A percentile compares a stretch with the other conserved stretches of the same genome.
Conservation (phyloP, 2,888 invertebrate genomes). For the Theretra japonica region DNA sequence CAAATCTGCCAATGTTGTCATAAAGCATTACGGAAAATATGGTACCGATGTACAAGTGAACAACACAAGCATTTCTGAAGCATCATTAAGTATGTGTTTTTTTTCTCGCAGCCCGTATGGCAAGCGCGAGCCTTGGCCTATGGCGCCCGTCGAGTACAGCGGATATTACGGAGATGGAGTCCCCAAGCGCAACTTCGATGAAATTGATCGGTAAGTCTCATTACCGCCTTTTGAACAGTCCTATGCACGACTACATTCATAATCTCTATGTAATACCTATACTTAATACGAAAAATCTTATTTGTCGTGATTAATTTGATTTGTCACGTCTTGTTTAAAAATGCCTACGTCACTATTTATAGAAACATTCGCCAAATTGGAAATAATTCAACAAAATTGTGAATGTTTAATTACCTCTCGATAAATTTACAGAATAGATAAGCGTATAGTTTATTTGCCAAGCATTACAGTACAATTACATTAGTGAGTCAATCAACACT, state of each 20-base stretch:
- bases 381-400: too few relatives aligned
- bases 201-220: slow-evolving; percentile 81
- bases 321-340: too few relatives aligned
- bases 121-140: slow-evolving; percentile 70
- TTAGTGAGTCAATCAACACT: slow-evolving; percentile 37
- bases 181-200: slow-evolving; percentile 83
- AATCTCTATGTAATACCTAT: too few relatives aligned
- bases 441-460: not conserved
- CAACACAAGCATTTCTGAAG: not conserved
- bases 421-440: too few relatives aligned
- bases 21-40: too few relatives aligned
- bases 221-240: not conserved
- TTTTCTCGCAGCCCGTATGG: slow-evolving; percentile 62
- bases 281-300: too few relatives aligned
- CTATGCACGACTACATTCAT: not conserved
- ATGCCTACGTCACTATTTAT: too few relatives aligned
- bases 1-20: too few relatives aligned
- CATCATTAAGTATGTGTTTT: not conserved
- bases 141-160: slow-evolving; percentile 56
- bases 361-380: too few relatives aligned
- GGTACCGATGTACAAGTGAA: too few relatives aligned
- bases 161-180: slow-evolving; percentile 71
- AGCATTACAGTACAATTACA: slow-evolving; percentile 7
- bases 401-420: too few relatives aligned
- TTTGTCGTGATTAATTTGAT: too few relatives aligned